phyloP scores from a whole-genome alignment of 2,888 invertebrate genomes.

The Paralinhomoeus sp. region DNA sequence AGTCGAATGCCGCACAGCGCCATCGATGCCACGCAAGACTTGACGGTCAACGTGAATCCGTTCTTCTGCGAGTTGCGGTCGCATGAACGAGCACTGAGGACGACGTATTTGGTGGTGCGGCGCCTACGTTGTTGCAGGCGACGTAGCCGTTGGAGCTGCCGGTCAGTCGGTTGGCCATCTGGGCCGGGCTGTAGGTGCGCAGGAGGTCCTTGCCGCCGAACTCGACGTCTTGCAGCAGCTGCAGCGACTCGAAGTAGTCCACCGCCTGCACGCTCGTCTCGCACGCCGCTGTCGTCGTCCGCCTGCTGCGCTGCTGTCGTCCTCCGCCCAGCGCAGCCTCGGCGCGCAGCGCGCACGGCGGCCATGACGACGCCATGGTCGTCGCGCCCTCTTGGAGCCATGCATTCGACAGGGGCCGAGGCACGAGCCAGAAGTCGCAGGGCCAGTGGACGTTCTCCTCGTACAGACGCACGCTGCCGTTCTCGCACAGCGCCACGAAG shows the following conservation, averaged over 20 bases:
- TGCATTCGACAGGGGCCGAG: neutral
- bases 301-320: neutral
- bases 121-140: slow-evolving; percentile 50
- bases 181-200: slow-evolving; percentile 75
- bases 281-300: neutral
- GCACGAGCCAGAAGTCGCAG: neutral
- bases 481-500: slow-evolving; percentile 72
- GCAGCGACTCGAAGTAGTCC: slow-evolving; percentile 89
- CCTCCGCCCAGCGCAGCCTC: neutral
- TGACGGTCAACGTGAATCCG: slow-evolving; percentile 66
- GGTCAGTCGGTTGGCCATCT: slow-evolving; percentile 62
- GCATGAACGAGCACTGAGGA: too few species aligned
- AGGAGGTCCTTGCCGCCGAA: slow-evolving; percentile 79
- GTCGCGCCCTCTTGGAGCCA: neutral
- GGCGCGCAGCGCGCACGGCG: neutral
- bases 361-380: too few species aligned
- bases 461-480: slow-evolving; percentile 79
- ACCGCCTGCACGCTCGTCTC: slow-evolving; percentile 46
- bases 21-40: slow-evolving; percentile 59
- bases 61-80: slow-evolving; percentile 32
- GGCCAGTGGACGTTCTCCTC: slow-evolving; percentile 49
- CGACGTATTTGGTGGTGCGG: too few species aligned
- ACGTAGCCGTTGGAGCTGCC: slow-evolving; percentile 63
- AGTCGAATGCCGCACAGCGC: slow-evolving; percentile 74
- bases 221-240: slow-evolving; percentile 63